Percentiles rank a stretch among this genome's conserved stretches.
These are phyloP conservation scores for Limonius californicus DNA, from an alignment of 1,140 invertebrate genomes.

Conservation along the genomic window DNA sequence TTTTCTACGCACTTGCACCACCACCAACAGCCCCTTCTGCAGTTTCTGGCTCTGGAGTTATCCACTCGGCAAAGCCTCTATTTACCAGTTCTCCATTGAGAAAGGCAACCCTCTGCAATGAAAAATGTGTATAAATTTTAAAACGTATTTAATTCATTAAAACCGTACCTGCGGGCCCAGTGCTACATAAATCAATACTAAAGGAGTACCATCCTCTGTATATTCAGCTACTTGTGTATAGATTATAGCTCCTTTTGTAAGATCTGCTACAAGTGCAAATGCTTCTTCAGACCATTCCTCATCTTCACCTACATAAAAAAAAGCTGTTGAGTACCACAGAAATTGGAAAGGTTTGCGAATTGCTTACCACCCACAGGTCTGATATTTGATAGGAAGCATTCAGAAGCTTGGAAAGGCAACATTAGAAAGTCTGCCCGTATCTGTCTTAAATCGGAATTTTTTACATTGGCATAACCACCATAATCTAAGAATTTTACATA, in stretches of 20 bases:
- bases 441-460: constrained; percentile 71
- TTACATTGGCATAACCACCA: constrained; percentile 83
- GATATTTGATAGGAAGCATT: constrained; percentile 88
- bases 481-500: constrained; percentile 89
- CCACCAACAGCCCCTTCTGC: too few species aligned
- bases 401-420: constrained; percentile 93
- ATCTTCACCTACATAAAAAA: constrained; percentile 40
- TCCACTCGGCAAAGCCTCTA: constrained; percentile 63
- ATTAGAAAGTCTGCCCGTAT: constrained; percentile 89
- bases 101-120: constrained; percentile 60
- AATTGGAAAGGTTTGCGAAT: too few species aligned
- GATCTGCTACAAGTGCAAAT: constrained; percentile 65
- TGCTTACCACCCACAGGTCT: constrained; percentile 70
- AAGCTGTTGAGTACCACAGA: too few species aligned
- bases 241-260: constrained; percentile 74
- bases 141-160: not conserved
- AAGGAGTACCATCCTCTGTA: constrained; percentile 69
- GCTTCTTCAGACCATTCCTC: constrained; percentile 71
- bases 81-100: constrained; percentile 65
- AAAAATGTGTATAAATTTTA: too few species aligned
- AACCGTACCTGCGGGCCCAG: constrained; percentile 62
- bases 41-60: constrained; percentile 26
- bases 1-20: too few species aligned
- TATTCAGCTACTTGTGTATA: constrained; percentile 85
- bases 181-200: constrained; percentile 74